Conservation (phyloP, 2,113 vertebrate genomes). For the Cyprinodon brontotheroides region DNA sequence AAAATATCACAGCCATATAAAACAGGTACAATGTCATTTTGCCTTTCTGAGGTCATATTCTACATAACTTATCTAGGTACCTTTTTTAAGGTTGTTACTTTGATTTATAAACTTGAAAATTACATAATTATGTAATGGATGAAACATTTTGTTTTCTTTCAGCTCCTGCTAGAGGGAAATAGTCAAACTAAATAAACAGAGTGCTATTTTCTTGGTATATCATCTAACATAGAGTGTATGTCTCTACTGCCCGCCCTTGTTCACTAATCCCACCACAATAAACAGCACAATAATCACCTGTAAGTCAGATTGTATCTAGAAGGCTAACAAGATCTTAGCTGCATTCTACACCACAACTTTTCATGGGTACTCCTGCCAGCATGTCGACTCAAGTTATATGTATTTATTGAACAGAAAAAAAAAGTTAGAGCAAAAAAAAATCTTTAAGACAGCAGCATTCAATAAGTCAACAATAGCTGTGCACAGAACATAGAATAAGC, state of each 20-base stretch:
- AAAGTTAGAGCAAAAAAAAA: too few relatives aligned
- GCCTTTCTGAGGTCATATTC: neutral
- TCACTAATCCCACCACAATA: neutral
- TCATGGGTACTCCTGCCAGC: neutral
- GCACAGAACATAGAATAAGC: constrained; percentile 41
- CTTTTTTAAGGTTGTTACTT: too few relatives aligned
- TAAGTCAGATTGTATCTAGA: neutral
- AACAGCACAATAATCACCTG: neutral
- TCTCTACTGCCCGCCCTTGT: too few relatives aligned
- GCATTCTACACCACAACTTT: neutral
- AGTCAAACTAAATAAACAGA: neutral
- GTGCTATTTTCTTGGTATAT: neutral
- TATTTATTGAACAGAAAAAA: neutral
- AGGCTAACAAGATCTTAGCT: neutral
- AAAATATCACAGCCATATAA: neutral
- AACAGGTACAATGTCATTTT: neutral
- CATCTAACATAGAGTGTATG: too few relatives aligned
- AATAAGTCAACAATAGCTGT: constrained; percentile 17
- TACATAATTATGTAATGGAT: too few relatives aligned
- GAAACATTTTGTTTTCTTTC: too few relatives aligned
- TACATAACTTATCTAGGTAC: neutral
- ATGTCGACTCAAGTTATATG: neutral
- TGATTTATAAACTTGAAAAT: too few relatives aligned
- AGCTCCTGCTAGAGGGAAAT: neutral
- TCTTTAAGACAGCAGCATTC: constrained; percentile 7